Evolutionary conservation across 2,888 invertebrate species (phyloP).

Genomic region (Nematopogon swammerdamellus): DNA sequence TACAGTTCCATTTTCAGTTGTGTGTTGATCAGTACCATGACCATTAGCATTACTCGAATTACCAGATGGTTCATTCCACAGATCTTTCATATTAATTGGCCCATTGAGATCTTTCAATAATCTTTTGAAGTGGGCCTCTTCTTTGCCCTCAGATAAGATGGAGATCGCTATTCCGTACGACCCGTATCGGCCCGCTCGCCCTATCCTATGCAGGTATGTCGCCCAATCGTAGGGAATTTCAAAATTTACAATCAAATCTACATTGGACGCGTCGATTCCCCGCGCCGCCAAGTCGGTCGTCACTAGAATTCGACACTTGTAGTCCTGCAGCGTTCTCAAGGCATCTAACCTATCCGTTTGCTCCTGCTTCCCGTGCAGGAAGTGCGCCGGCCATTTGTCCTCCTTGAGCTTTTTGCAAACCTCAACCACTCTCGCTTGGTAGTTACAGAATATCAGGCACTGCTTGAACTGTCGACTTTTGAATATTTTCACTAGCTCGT

Average conservation of each 20-base stretch:
- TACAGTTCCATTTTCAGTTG: not conserved
- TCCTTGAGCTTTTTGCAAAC: constrained; percentile 67
- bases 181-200: constrained; percentile 93
- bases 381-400: constrained; percentile 74
- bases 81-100: constrained; percentile 20
- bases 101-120: constrained; percentile 57
- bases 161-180: constrained; percentile 78
- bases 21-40: too few relatives aligned
- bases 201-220: constrained; percentile 92
- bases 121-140: constrained; percentile 54
- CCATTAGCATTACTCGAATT: constrained; percentile 4
- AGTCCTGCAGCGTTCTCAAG: constrained; percentile 73
- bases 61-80: constrained; percentile 25
- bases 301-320: constrained; percentile 80
- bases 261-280: constrained; percentile 91
- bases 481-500: constrained; percentile 65
- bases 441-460: constrained; percentile 88
- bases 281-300: constrained; percentile 90
- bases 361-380: constrained; percentile 74
- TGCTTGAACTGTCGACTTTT: constrained; percentile 77
- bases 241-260: constrained; percentile 91
- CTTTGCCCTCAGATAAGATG: constrained; percentile 64
- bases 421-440: constrained; percentile 79
- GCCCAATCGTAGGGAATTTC: constrained; percentile 78
- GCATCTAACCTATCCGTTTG: constrained; percentile 76